Conservation (phyloP, 2,888 invertebrate species). For the Lypha dubia region DNA sequence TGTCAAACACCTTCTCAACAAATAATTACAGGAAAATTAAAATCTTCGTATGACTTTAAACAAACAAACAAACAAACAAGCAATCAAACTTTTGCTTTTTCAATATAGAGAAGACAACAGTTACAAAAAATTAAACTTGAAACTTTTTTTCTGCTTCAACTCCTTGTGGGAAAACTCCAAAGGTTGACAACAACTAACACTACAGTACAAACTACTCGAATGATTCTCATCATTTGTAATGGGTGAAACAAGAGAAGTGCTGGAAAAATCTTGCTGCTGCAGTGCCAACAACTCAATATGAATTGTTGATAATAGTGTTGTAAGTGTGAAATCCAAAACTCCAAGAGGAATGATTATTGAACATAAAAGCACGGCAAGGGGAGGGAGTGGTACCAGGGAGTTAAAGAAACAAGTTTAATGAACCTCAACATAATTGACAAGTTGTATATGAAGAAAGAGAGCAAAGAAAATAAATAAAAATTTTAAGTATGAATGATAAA, state of each 20-base stretch:
- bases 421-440: constrained; percentile 72
- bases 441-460: constrained; percentile 41
- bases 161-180: constrained; percentile 47
- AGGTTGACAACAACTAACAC: constrained; percentile 62
- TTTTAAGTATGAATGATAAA: neutral
- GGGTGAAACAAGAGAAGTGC: neutral
- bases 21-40: constrained; percentile 65
- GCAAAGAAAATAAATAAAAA: constrained; percentile 27
- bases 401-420: constrained; percentile 72
- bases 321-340: constrained; percentile 27
- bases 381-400: constrained; percentile 5
- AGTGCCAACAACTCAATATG: constrained; percentile 19
- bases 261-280: neutral
- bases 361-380: neutral
- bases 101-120: constrained; percentile 12
- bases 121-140: constrained; percentile 26
- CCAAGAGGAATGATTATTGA: constrained; percentile 3
- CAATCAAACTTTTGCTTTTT: constrained; percentile 36
- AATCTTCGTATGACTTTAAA: constrained; percentile 60
- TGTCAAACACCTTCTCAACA: constrained; percentile 58
- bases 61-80: constrained; percentile 35
- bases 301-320: constrained; percentile 28
- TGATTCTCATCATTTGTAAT: neutral
- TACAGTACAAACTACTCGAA: constrained; percentile 9
- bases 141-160: constrained; percentile 60